phyloP scores from a whole-genome alignment of 1,140 invertebrate species.

The Pseudomyrmex cubaensis region DNA sequence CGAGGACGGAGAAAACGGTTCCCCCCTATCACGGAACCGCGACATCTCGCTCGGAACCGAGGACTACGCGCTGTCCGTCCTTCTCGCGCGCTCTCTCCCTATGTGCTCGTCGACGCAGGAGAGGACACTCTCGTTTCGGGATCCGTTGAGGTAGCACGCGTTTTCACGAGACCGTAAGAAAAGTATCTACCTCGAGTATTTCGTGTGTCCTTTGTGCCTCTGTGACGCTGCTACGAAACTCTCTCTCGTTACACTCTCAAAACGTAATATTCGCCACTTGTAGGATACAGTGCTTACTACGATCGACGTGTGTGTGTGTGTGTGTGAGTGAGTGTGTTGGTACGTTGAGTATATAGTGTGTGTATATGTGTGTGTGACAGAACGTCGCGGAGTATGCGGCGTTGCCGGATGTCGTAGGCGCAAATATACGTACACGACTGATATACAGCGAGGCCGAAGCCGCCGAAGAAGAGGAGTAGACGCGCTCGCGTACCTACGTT shows the following conservation, averaged over 20 bases:
- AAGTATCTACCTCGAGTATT: constrained; percentile 40
- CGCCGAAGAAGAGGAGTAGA: not conserved
- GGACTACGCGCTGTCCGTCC: constrained; percentile 45
- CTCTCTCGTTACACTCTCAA: not conserved
- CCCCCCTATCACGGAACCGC: constrained; percentile 3
- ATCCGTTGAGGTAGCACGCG: constrained; percentile 79
- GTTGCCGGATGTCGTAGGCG: constrained; percentile 69
- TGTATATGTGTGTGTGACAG: constrained; percentile 71
- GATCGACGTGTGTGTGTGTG: not conserved
- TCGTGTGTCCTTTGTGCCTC: not conserved
- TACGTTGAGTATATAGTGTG: constrained; percentile 28
- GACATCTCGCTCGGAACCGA: constrained; percentile 36
- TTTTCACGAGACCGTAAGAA: constrained; percentile 59
- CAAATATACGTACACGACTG: constrained; percentile 54
- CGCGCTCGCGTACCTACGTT: not conserved
- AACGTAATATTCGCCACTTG: not conserved
- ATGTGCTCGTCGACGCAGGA: constrained; percentile 68
- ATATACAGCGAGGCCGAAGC: not conserved
- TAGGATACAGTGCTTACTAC: constrained; percentile 22
- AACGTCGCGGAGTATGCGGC: constrained; percentile 73
- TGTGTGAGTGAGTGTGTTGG: constrained; percentile 5
- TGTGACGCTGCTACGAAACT: not conserved
- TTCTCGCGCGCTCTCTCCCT: constrained; percentile 59
- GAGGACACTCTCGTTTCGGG: constrained; percentile 82
- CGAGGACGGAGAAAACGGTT: constrained; percentile 74